Conservation (phyloP, 2,888 invertebrate species). For the Pemphredon lugubris region DNA sequence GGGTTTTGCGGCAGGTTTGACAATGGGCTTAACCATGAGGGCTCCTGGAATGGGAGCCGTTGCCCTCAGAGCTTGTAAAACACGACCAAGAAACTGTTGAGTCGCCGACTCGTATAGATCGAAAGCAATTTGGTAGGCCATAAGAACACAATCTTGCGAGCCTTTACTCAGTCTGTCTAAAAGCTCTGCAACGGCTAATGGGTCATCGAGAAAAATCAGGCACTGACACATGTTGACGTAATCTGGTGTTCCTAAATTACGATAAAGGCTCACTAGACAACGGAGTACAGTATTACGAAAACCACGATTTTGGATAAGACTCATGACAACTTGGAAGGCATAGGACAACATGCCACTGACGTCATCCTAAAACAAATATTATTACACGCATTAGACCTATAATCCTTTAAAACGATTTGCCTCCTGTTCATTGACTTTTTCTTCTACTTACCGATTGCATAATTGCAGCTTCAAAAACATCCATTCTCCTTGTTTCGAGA, state of each 20-base stretch:
- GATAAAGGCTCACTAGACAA: constrained; percentile 94
- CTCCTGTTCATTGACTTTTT: background rate
- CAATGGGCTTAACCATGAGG: constrained; percentile 86
- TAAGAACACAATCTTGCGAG: constrained; percentile 89
- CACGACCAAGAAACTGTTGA: constrained; percentile 96
- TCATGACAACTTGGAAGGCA: constrained; percentile 98
- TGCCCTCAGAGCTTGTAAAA: constrained; percentile 90
- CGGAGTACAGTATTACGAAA: constrained; percentile 95
- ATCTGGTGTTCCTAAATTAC: constrained; percentile 94
- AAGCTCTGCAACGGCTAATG: constrained; percentile 95
- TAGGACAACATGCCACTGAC: constrained; percentile 94
- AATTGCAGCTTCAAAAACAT: constrained; percentile 96
- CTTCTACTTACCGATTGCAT: constrained; percentile 86
- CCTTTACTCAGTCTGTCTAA: constrained; percentile 94
- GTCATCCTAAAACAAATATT: constrained; percentile 85
- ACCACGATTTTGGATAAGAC: constrained; percentile 95
- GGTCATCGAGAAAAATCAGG: constrained; percentile 97
- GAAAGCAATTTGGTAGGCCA: constrained; percentile 99
- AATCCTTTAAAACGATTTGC: background rate
- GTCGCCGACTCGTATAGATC: constrained; percentile 99
- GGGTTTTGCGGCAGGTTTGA: constrained; percentile 82
- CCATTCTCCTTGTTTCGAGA: constrained; percentile 97
- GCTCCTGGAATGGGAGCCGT: constrained; percentile 92
- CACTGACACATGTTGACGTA: constrained; percentile 99
- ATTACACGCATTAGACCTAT: too few species aligned